These are phyloP conservation scores for Cosmia pyralina DNA, from an alignment of 2,888 invertebrate species.

Conservation along the genomic window DNA sequence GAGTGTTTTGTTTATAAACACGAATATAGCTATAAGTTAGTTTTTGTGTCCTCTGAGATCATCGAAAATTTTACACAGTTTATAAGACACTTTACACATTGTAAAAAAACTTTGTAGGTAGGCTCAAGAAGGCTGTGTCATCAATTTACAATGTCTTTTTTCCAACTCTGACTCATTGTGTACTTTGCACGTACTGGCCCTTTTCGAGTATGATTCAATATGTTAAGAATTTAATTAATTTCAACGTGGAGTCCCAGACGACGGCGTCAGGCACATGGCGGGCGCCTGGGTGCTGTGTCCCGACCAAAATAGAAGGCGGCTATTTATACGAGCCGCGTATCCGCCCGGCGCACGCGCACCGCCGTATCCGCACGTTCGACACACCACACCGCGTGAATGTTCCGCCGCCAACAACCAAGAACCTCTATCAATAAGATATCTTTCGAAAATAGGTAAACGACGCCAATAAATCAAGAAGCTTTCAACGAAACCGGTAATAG, in stretches of 20 bases:
- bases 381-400: slow-evolving; percentile 73
- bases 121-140: slow-evolving; percentile 23
- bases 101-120: background rate
- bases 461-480: slow-evolving; percentile 69
- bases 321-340: slow-evolving; percentile 87
- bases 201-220: slow-evolving; percentile 75
- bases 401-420: slow-evolving; percentile 66
- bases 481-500: slow-evolving; percentile 78
- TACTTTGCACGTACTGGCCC: slow-evolving; percentile 51
- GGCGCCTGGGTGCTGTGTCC: slow-evolving; percentile 83
- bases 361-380: slow-evolving; percentile 70
- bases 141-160: slow-evolving; percentile 28
- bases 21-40: slow-evolving; percentile 7
- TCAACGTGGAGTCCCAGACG: slow-evolving; percentile 80
- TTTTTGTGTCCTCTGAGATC: slow-evolving; percentile 31
- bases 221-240: slow-evolving; percentile 83
- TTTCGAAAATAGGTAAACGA: slow-evolving; percentile 62
- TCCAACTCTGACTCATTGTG: slow-evolving; percentile 33
- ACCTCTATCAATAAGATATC: slow-evolving; percentile 56
- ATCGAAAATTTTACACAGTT: slow-evolving; percentile 17
- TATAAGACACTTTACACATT: background rate
- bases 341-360: slow-evolving; percentile 86
- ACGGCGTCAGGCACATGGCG: slow-evolving; percentile 85
- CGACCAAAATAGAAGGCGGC: slow-evolving; percentile 86
- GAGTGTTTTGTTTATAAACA: slow-evolving; percentile 46